phyloP scores from a whole-genome alignment of 2,113 vertebrate genomes.

The Pluvianellus socialis region DNA sequence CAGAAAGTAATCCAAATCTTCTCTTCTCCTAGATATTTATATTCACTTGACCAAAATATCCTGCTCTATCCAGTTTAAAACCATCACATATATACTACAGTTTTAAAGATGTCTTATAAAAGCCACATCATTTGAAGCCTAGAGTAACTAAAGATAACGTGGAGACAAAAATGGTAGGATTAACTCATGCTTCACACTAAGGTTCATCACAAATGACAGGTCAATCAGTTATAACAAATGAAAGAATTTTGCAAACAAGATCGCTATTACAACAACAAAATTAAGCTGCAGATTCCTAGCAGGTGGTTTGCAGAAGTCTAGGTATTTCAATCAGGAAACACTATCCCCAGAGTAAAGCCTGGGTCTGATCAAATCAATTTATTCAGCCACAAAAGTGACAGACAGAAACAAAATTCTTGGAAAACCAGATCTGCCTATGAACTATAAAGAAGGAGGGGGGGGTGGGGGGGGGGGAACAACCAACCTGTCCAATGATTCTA shows the following conservation, averaged over 20 bases:
- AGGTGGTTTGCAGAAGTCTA: constrained; percentile 35
- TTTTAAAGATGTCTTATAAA: neutral
- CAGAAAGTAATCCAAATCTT: neutral
- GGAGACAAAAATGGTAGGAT: constrained; percentile 29
- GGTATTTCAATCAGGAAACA: constrained; percentile 62
- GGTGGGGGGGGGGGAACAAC: neutral
- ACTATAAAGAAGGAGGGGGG: rapidly evolving
- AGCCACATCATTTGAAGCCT: neutral
- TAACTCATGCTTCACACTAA: constrained; percentile 65
- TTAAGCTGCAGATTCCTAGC: constrained; percentile 41
- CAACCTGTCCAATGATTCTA: constrained; percentile 92
- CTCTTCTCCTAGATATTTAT: neutral
- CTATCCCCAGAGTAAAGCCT: constrained; percentile 18
- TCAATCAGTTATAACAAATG: constrained; percentile 77
- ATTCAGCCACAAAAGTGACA: neutral
- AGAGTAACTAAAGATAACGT: constrained; percentile 48
- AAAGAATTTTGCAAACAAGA: constrained; percentile 74
- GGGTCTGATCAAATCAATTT: constrained; percentile 40
- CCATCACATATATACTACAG: neutral
- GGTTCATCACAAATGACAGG: constrained; percentile 74
- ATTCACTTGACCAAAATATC: neutral
- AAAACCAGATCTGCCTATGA: neutral
- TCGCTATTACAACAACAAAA: constrained; percentile 61
- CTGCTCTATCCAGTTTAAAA: neutral
- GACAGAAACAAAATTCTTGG: neutral